Percentiles rank a stretch among this genome's conserved stretches.
Conservation (phyloP, 2,888 invertebrate genomes). For the Oscheius sp. region DNA sequence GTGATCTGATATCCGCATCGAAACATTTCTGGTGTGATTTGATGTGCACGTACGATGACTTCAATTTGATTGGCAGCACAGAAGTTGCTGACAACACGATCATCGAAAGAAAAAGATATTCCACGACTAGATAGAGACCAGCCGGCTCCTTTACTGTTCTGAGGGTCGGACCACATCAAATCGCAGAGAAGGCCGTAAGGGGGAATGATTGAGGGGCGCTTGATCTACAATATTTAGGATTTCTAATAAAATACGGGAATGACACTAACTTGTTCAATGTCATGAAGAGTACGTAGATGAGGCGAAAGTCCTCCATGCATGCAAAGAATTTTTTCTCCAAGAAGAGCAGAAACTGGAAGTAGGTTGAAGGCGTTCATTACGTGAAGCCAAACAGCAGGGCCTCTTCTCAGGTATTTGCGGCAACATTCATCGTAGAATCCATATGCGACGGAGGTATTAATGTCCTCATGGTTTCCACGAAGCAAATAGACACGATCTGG, state of each 20-base stretch:
- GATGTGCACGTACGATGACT: constrained; percentile 95
- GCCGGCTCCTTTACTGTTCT: constrained; percentile 62
- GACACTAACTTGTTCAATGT: constrained; percentile 42
- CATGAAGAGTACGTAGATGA: constrained; percentile 41
- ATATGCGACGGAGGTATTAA: constrained; percentile 60
- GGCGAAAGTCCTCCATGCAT: constrained; percentile 66
- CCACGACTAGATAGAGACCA: constrained; percentile 77
- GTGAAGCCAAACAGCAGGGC: constrained; percentile 49
- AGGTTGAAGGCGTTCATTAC: constrained; percentile 60
- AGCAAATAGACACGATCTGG: constrained; percentile 51
- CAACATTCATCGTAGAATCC: constrained; percentile 64
- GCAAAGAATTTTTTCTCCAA: constrained; percentile 52
- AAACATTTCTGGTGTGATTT: constrained; percentile 79
- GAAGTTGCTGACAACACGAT: constrained; percentile 94
- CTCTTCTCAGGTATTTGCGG: constrained; percentile 30
- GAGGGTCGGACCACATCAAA: constrained; percentile 86
- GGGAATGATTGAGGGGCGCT: constrained; percentile 23
- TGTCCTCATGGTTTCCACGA: constrained; percentile 66
- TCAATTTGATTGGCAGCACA: constrained; percentile 94
- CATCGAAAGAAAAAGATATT: constrained; percentile 96
- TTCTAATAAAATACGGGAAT: not conserved
- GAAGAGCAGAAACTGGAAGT: constrained; percentile 57
- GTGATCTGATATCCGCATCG: constrained; percentile 99
- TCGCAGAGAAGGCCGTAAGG: constrained; percentile 88
- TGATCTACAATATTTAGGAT: not conserved